phyloP scores from a whole-genome alignment of 2,797 vertebrate species.

The Lagorchestes hirsutus region DNA sequence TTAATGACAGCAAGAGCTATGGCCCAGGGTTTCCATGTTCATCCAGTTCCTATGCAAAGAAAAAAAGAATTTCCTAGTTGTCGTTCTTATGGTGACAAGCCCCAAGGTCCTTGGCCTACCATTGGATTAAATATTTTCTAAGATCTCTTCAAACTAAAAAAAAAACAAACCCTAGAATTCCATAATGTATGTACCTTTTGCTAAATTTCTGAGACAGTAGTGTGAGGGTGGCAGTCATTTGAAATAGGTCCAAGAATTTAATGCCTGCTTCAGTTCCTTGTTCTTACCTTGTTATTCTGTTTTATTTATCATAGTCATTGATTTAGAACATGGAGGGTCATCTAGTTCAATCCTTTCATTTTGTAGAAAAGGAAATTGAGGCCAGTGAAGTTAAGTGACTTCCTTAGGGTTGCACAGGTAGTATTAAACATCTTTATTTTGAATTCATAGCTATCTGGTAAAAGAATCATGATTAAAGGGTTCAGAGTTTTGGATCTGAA shows the following conservation, averaged over 20 bases:
- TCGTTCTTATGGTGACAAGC: not conserved
- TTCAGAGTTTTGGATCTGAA: not conserved
- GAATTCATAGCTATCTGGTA: not conserved
- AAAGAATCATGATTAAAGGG: not conserved
- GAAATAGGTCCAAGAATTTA: not conserved
- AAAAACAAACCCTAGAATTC: not conserved
- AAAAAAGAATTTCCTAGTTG: not conserved
- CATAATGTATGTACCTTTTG: too few species aligned
- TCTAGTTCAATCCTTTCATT: not conserved
- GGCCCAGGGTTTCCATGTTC: not conserved
- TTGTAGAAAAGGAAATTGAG: not conserved
- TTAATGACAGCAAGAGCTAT: not conserved
- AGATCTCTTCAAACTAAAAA: not conserved
- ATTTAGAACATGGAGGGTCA: not conserved
- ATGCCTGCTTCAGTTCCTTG: not conserved
- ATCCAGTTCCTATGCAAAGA: not conserved
- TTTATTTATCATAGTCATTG: not conserved
- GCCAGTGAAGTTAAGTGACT: not conserved
- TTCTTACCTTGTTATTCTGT: not conserved
- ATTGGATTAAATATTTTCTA: not conserved
- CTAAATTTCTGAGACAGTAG: not conserved
- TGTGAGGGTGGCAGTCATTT: not conserved
- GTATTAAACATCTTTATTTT: not conserved
- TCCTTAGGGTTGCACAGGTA: not conserved
- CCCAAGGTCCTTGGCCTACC: not conserved